Base-by-base conservation (phyloP, 2,797 vertebrate genomes). In the Thaleichthys pacificus region DNA sequence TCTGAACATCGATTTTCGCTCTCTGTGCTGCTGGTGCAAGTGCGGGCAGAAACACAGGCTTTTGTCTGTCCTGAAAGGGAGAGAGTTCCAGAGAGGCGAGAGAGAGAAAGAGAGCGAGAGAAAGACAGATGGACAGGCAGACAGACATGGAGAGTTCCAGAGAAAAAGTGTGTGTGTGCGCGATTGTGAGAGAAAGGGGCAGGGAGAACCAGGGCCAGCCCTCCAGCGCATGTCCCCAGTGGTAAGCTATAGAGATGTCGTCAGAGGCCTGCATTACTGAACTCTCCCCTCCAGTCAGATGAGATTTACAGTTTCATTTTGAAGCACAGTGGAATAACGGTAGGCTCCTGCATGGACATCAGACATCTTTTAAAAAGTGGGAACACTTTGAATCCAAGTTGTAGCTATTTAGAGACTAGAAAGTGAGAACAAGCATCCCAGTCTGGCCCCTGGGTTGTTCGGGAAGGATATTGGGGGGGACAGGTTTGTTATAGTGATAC, bases 1-100 rank as follows among this genome's bases (percentile, higher is more conserved):
- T 87, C 87, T 89, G 79, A 87, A 85, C 85, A 88, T 85, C 42
- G 54, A 75, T 83, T 86, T 88, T 81, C 72, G 58, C 66, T 82
- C 68, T 72, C 68, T 54, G 72, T 86, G 77, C 67, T 42, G 57
- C 66, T 77, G 68, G 72, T 30, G 35, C 73, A 30, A 69, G 66
- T 15, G 60, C 26, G 28, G 82, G 68, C 77, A 81, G 81, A 82
- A 84, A 81, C 66, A n/a, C 68, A 68, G 68, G 70, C 82, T 79
- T 85, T 89, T 85, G 80, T 89, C 76, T n/a, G 35, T 69, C 71
- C 78, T 80, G 22, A 73, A 71, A 77, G 21, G 5, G 24, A 65
- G 62, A 70, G 60, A 38, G 61, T 56, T 56, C 57, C 38, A 65
- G 70, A 54, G 61, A 69, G 2, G 68, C 54, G 4, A 5, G 24